These are phyloP conservation scores for Cotesia chilonis DNA, from an alignment of 1,140 invertebrate species.

Conservation along the genomic window DNA sequence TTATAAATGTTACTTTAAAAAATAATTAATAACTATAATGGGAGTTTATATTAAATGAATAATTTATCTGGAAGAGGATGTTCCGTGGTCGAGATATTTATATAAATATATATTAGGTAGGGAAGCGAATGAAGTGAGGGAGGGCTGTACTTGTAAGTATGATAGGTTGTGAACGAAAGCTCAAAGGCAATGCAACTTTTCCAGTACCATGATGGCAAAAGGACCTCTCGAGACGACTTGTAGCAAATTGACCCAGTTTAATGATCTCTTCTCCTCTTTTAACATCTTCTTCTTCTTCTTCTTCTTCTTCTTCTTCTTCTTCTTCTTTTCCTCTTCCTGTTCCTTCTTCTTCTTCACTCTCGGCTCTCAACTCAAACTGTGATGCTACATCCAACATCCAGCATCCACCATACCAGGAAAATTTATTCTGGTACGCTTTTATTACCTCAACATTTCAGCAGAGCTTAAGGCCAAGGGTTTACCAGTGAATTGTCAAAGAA, in stretches of 20 bases:
- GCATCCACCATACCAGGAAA: not conserved
- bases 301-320: not conserved
- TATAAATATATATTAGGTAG: not conserved
- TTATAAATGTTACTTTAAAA: conserved; percentile 3
- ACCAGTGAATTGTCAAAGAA: conserved; percentile 4
- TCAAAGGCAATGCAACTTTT: conserved; percentile 24
- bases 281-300: not conserved
- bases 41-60: conserved; percentile 9
- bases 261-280: conserved; percentile 18
- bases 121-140: not conserved
- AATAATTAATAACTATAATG: conserved; percentile 11
- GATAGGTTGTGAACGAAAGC: conserved; percentile 18
- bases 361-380: no score
- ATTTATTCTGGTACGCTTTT: conserved; percentile 27
- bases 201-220: not conserved
- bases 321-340: not conserved
- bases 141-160: conserved; percentile 8
- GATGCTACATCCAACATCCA: not conserved
- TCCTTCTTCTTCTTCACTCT: no score
- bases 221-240: conserved; percentile 28
- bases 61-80: conserved; percentile 5
- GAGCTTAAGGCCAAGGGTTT: conserved; percentile 16
- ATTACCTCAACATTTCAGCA: conserved; percentile 12
- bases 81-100: not conserved
- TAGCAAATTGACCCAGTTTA: conserved; percentile 29